These are phyloP conservation scores for Hycleus phaleratus DNA, from an alignment of 1,140 invertebrate species.

Conservation along the genomic window DNA sequence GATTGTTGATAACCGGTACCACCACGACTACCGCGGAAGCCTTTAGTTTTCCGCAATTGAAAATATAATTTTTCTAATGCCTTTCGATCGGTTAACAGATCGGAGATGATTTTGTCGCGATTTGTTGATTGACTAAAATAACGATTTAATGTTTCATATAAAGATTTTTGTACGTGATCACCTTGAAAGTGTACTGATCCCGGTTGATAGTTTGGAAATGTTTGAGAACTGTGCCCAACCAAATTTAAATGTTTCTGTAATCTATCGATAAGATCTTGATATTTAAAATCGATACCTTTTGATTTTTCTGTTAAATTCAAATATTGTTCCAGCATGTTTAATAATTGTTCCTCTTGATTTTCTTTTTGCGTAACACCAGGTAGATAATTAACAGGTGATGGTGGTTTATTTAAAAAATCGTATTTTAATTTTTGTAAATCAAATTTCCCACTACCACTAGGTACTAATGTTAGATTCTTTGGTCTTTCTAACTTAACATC, in stretches of 20 bases:
- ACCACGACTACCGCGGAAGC: conserved; percentile 50
- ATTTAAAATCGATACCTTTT: conserved; percentile 46
- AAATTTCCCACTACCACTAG: conserved; percentile 50
- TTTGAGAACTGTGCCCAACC: conserved; percentile 9
- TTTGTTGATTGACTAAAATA: conserved; percentile 58
- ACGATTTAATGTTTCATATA: conserved; percentile 56
- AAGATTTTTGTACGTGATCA: conserved; percentile 52
- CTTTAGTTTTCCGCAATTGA: conserved; percentile 59
- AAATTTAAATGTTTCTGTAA: conserved; percentile 54
- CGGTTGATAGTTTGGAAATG: neutral
- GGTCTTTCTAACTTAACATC: conserved; percentile 38
- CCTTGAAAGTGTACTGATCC: conserved; percentile 39
- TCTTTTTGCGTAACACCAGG: conserved; percentile 37
- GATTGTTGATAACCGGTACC: conserved; percentile 21
- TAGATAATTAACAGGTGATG: conserved; percentile 33
- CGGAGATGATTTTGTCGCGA: conserved; percentile 59
- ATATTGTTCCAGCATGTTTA: conserved; percentile 60
- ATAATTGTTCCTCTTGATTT: conserved; percentile 48
- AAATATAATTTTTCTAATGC: conserved; percentile 64
- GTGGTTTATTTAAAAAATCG: conserved; percentile 49
- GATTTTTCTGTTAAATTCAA: conserved; percentile 43
- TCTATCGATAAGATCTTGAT: conserved; percentile 56
- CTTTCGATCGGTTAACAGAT: conserved; percentile 61
- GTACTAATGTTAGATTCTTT: conserved; percentile 45
- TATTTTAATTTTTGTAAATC: conserved; percentile 58